Percentiles rank a stretch among this genome's conserved stretches.
These are phyloP conservation scores for Benitochromis conjunctus DNA, from an alignment of 2,113 vertebrate species.

Conservation along the genomic window DNA sequence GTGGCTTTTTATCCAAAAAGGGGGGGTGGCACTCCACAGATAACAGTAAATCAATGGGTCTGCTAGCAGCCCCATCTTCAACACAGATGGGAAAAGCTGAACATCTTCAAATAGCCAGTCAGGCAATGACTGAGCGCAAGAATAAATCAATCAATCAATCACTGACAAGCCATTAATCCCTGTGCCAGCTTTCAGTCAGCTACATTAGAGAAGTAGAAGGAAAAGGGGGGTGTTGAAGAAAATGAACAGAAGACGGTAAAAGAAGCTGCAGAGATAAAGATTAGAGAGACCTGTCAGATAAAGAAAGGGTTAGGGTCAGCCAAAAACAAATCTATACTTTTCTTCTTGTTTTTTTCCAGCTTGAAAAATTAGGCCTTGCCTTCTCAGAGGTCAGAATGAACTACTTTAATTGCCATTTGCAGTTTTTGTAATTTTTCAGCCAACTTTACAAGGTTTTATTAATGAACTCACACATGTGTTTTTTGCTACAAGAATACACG, in stretches of 20 bases:
- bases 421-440: neutral
- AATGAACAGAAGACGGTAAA: neutral
- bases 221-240: neutral
- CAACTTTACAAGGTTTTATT: neutral
- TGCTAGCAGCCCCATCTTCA: neutral
- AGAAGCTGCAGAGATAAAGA: neutral
- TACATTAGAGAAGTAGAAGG: neutral
- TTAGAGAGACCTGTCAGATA: neutral
- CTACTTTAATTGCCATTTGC: neutral
- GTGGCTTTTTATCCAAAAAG: neutral
- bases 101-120: slow-evolving; percentile 23
- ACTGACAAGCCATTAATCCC: slow-evolving; percentile 37
- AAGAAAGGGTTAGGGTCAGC: neutral
- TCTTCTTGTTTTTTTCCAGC: neutral
- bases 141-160: slow-evolving; percentile 53
- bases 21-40: neutral
- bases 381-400: neutral
- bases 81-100: slow-evolving; percentile 4
- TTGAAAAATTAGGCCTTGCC: neutral
- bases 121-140: neutral
- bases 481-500: neutral
- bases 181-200: neutral
- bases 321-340: neutral
- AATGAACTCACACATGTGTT: neutral
- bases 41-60: slow-evolving; percentile 41